Evolutionary conservation across 2,888 invertebrate genomes (phyloP).

Genomic region (Drosophila algonquin): DNA sequence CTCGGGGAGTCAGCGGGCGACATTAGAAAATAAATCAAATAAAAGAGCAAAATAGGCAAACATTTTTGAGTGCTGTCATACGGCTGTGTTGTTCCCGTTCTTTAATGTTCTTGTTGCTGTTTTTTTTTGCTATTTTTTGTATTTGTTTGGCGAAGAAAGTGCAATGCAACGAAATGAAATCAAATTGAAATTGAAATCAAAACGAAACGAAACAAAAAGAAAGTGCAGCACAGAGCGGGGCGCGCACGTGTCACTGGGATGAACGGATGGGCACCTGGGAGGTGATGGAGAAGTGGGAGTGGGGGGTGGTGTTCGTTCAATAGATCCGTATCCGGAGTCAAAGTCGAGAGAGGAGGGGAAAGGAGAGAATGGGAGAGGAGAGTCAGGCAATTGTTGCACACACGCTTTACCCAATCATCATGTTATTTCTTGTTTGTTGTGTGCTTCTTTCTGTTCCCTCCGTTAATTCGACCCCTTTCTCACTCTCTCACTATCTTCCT

Average conservation of each 20-base stretch:
- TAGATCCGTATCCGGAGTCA: not conserved
- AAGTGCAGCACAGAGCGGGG: constrained; percentile 16
- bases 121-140: constrained; percentile 8
- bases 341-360: not conserved
- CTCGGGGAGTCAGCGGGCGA: constrained; percentile 32
- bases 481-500: not conserved
- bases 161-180: constrained; percentile 3
- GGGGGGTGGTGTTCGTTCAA: not conserved
- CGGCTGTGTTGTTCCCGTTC: not conserved
- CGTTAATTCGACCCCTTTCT: constrained; percentile 16
- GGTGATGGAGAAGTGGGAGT: not conserved
- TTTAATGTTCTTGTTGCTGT: not conserved
- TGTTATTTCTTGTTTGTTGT: constrained; percentile 42
- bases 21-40: constrained; percentile 38
- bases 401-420: constrained; percentile 20
- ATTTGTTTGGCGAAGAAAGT: constrained; percentile 11
- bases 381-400: constrained; percentile 71
- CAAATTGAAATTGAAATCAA: not conserved
- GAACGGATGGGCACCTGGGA: not conserved
- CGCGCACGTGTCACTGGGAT: constrained; percentile 28
- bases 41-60: constrained; percentile 22
- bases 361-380: constrained; percentile 6
- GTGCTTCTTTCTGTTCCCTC: constrained; percentile 35
- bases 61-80: constrained; percentile 29
- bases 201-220: not conserved